Conservation (phyloP, 2,797 vertebrate genomes). For the Perodicticus potto region DNA sequence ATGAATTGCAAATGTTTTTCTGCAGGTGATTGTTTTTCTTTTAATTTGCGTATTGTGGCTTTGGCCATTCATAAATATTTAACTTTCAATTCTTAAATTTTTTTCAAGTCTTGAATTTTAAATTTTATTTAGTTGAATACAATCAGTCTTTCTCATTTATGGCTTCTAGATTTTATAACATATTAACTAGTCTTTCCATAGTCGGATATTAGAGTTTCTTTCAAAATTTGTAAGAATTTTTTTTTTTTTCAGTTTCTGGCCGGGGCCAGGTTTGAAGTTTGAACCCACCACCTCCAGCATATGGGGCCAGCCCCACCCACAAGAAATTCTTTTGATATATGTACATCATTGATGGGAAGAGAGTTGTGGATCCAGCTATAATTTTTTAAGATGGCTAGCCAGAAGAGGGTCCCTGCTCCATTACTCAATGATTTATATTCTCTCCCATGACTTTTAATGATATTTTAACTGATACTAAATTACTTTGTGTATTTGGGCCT, state of each 20-base stretch:
- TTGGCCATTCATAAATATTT: not conserved
- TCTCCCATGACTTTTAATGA: not conserved
- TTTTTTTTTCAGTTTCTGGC: too few species aligned
- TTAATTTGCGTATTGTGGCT: not conserved
- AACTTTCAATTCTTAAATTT: not conserved
- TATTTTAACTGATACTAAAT: not conserved
- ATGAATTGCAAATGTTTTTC: not conserved
- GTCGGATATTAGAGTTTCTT: not conserved
- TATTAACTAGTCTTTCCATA: not conserved
- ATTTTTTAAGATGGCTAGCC: not conserved
- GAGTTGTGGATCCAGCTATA: not conserved
- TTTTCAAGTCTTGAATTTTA: not conserved
- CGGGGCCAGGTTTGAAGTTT: too few species aligned
- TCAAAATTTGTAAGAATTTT: not conserved
- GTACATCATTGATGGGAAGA: not conserved
- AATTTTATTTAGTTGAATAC: not conserved
- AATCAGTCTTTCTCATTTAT: not conserved
- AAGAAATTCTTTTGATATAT: not conserved
- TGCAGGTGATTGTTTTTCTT: not conserved
- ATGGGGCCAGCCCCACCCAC: too few species aligned
- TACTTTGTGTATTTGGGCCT: not conserved
- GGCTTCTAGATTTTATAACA: not conserved
- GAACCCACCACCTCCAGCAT: too few species aligned
- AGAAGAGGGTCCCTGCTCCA: not conserved
- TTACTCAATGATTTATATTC: not conserved